Conservation (phyloP, 2,113 vertebrate species). For the Tachycineta bicolor region DNA sequence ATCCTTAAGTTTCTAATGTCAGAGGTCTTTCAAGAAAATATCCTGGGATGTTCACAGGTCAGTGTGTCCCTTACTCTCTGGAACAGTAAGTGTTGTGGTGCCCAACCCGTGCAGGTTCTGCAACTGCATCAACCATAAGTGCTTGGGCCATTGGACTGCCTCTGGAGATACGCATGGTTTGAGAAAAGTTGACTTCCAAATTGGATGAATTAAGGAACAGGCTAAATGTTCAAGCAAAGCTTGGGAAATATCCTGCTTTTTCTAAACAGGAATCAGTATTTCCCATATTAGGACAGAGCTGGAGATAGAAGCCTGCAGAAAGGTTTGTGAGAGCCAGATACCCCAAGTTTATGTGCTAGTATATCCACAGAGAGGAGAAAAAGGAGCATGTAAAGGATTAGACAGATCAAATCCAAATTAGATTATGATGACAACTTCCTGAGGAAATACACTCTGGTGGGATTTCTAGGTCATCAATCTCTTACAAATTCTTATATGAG, state of each 20-base stretch:
- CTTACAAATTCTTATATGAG: neutral
- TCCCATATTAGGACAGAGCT: neutral
- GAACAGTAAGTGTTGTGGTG: neutral
- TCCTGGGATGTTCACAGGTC: neutral
- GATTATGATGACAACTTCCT: neutral
- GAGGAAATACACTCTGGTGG: neutral
- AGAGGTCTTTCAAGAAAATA: neutral
- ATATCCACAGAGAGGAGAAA: neutral
- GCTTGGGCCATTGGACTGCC: neutral
- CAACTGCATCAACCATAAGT: neutral
- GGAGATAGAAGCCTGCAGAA: neutral
- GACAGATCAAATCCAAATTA: neutral
- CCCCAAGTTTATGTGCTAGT: neutral
- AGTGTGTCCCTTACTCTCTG: neutral
- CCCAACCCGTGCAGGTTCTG: neutral
- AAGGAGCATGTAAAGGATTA: neutral
- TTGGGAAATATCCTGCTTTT: neutral
- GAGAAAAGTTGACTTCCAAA: neutral
- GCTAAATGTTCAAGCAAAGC: neutral
- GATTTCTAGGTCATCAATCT: neutral
- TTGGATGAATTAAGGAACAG: neutral
- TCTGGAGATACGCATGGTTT: neutral
- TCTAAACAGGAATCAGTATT: neutral
- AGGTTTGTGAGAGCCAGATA: neutral
- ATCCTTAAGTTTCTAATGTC: neutral